Evolutionary conservation across 53 echinoderm and acorn worm genomes (phyloP).

Genomic region (Holothuria scabra): DNA sequence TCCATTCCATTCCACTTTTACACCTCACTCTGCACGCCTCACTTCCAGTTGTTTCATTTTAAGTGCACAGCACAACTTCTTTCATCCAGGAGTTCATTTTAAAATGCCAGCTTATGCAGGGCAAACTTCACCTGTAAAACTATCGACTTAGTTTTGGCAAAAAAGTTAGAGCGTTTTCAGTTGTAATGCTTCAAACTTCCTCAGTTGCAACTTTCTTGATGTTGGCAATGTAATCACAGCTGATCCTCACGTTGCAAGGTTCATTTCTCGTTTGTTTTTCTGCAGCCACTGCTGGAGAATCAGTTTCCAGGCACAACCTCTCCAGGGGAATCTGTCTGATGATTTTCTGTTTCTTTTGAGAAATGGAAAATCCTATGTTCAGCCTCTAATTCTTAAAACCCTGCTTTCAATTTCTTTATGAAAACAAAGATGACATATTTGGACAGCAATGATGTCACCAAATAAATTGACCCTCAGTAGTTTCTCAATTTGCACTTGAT

Average conservation of each 20-base stretch:
- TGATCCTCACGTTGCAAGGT: slow-evolving; percentile 82
- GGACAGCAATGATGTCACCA: background rate
- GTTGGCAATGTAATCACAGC: slow-evolving; percentile 91
- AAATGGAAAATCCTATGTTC: background rate
- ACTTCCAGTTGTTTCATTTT: no score
- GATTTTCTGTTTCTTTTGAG: slow-evolving; percentile 91
- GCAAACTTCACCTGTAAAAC: no score
- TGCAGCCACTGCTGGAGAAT: slow-evolving; percentile 90
- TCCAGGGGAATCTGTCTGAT: slow-evolving; percentile 85
- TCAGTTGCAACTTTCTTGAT: slow-evolving; percentile 74
- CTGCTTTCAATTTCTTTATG: background rate
- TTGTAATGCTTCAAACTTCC: no score
- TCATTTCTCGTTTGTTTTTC: slow-evolving; percentile 95
- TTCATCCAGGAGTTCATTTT: no score
- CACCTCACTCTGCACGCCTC: no score
- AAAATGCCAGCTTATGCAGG: no score
- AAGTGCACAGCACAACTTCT: no score
- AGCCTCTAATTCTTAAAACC: background rate
- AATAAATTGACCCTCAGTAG: background rate
- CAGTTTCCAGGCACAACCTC: slow-evolving; percentile 85
- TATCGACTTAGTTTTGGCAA: no score
- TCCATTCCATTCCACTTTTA: no score
- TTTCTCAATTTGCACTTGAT: no score
- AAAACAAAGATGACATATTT: background rate
- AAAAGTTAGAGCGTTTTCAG: no score